Evolutionary conservation across 2,888 invertebrate genomes (phyloP).

Genomic region (Anagyrus pseudococci): DNA sequence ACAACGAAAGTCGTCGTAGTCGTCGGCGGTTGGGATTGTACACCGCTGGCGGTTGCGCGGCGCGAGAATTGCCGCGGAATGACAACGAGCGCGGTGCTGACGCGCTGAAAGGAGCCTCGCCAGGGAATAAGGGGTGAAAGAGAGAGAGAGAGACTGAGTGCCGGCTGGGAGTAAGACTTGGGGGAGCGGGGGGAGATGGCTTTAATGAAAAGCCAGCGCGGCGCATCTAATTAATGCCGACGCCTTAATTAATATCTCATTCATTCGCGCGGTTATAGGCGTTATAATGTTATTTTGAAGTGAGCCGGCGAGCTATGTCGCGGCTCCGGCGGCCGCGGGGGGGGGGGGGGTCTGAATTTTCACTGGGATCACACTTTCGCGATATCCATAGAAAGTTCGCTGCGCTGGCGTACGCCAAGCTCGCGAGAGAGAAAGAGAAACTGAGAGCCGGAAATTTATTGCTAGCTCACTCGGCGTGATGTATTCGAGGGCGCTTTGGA

Average conservation of each 20-base stretch:
- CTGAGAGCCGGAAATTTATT: slow-evolving; percentile 4
- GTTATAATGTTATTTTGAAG: slow-evolving; percentile 13
- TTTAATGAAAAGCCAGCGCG: slow-evolving; percentile 31
- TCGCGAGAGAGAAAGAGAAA: not conserved
- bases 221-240: slow-evolving; percentile 36
- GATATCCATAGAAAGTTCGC: too few species aligned
- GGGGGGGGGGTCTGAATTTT: not conserved
- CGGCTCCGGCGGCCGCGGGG: not conserved
- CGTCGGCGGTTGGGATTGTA: too few species aligned
- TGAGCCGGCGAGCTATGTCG: not conserved
- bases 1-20: slow-evolving; percentile 8
- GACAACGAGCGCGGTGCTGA: slow-evolving; percentile 34
- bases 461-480: not conserved
- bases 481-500: not conserved
- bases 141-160: too few species aligned
- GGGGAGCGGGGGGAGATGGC: not conserved
- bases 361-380: not conserved
- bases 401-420: not conserved
- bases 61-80: slow-evolving; percentile 10
- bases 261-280: slow-evolving; percentile 31
- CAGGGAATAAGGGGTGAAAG: too few species aligned
- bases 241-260: slow-evolving; percentile 38
- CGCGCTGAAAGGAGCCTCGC: slow-evolving; percentile 26
- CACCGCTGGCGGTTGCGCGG: not conserved
- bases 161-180: too few species aligned